Evolutionary conservation across 2,888 invertebrate species (phyloP), one percentile per base, ranked within the genome.

Genomic region (Meiosimyza decipiens): DNA sequence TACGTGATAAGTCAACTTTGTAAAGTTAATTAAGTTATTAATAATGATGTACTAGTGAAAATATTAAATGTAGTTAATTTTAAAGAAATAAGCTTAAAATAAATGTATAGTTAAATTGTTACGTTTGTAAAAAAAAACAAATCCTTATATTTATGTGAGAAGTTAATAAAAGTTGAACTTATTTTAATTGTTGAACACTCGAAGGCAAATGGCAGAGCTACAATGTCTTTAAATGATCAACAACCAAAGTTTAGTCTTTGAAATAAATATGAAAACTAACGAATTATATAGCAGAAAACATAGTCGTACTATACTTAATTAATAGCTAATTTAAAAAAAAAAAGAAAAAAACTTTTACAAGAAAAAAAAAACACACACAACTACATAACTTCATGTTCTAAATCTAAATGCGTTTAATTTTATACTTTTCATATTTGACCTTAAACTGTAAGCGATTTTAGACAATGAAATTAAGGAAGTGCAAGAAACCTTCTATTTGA

Each of bases 1-100:
- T 80, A 83, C 85, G 87, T 87, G 86, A 87, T 87, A 87, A 85
- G 82, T 85, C 83, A 86, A 83, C 81, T 81, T 80, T 82, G 83
- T 82, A 80, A 81, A 78, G 74, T 68, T 74, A 77, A 74, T 77
- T 74, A 75, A 76, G 71, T 77, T 71, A 73, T 55, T 28, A 28
- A 28, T 28, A 28, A 60, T 62, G 71, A 77, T 71, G 33, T 52
- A 75, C 67, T 66, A 68, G 63, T 74, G 55, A 52, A 49, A 57
- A 73, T 51, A 64, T 71, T 67, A 67, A 71, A 59, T 47, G 69
- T 66, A 75, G 71, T 63, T 55, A 62, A 63, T 54, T 66, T 64
- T 51, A 70, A 60, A 51, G 1, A 67, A 67, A 40, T 33, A 59
- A 50, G 70, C 49, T 57, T 50, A 59, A 67, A 63, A 40, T 33